These are phyloP conservation scores for Limosa lapponica DNA, from an alignment of 2,797 vertebrate species.

Conservation along the genomic window DNA sequence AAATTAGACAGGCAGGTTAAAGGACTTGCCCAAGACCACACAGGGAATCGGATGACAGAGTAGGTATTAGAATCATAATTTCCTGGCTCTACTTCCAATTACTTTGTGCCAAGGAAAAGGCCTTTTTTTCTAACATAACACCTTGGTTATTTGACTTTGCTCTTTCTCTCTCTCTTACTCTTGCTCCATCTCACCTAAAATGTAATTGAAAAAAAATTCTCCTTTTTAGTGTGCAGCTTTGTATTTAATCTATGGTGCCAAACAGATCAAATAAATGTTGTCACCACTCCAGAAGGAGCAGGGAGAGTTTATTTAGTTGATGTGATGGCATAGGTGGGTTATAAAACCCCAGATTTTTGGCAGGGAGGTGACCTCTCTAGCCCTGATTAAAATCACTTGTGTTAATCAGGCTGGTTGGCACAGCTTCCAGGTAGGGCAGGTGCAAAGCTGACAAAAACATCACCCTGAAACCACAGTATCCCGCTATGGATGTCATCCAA, in stretches of 20 bases:
- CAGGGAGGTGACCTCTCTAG: background rate
- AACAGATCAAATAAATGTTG: constrained; percentile 16
- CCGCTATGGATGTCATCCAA: background rate
- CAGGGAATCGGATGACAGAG: constrained; percentile 36
- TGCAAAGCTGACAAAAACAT: constrained; percentile 27
- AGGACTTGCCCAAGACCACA: constrained; percentile 54
- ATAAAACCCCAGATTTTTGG: constrained; percentile 22
- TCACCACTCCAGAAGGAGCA: background rate
- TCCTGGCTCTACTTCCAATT: constrained; percentile 46
- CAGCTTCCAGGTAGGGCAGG: background rate
- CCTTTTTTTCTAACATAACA: constrained; percentile 27
- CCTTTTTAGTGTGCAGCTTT: background rate
- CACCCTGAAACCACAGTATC: background rate
- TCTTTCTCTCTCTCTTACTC: background rate
- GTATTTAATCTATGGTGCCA: constrained; percentile 9
- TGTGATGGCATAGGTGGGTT: constrained; percentile 13
- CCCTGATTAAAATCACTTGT: background rate
- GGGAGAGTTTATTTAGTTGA: constrained; percentile 32
- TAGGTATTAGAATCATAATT: constrained; percentile 58
- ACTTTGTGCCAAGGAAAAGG: constrained; percentile 36
- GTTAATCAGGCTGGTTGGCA: background rate
- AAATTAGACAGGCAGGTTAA: constrained; percentile 56
- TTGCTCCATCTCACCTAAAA: constrained; percentile 6
- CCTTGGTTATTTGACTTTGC: constrained; percentile 50
- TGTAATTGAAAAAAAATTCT: background rate